Evolutionary conservation across 2,888 invertebrate species (phyloP), one percentile per base, ranked within the genome.

Genomic region (Agrochola circellaris): DNA sequence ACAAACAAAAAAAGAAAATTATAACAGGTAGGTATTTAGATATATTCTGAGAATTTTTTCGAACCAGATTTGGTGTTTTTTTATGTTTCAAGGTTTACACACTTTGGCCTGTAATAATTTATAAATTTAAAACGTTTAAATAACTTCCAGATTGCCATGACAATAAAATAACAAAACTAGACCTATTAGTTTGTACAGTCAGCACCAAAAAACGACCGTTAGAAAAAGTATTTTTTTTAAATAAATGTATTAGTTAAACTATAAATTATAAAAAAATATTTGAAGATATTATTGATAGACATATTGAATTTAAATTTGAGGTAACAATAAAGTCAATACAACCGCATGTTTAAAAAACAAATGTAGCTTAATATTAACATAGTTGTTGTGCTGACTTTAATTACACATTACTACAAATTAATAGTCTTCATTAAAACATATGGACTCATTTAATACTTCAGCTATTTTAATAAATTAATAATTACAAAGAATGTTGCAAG

Each of bases 401-500:
- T 30, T 23, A 58, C 34, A 38, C 8, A 60, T 26, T 13, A 13
- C 8, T 56, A 67, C n/a, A 17, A 65, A 15, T 38, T 62, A 54
- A 58, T n/a, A 42, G 7, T 56, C n/a, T 5, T 61, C 7, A 54
- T 65, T 38, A 13, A 60, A 66, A 73, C 1, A 66, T 64, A 71
- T 73, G 20, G 30, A 51, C 8, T 26, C 51, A 75, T 73, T 79
- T 71, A 62, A 77, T 65, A 73, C 30, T 60, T 77, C 69, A 62
- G 13, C 20, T 38, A 79, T 79, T 65, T 77, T 11, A 70, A 80
- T 66, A 38, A 77, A 76, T 75, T 58, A 81, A 65, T 54, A 67
- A 56, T 58, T 38, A 58, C 56, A 68, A 61, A 74, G 72, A 85
- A 83, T 86, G 74, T 75, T 48, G 73, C 73, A 60, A 48, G 56